Evolutionary conservation across 1,140 invertebrate genomes (phyloP), one percentile per base, ranked within the genome.

Genomic region (Penaeus chinensis): DNA sequence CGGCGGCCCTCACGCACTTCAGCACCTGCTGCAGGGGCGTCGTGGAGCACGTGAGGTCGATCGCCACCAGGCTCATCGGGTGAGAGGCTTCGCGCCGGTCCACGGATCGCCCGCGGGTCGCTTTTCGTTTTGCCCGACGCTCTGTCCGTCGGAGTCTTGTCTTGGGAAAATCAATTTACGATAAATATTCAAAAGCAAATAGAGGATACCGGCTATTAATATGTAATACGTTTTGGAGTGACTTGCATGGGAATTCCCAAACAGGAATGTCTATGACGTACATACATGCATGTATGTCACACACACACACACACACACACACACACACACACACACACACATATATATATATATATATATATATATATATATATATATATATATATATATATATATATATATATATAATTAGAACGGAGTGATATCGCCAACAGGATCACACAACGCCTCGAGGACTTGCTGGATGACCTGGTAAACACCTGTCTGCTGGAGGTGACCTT

Each of bases 1-100:
- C 89, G 19, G 89, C 87, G 11, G 86, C 89, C 8, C 82, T 90
- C 3, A 85, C 84, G 54, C 87, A 90, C 74, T 90, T 90, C 81
- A 89, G 89, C 47, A 69, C 79, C 10, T 84, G 79, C 24, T 85
- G 81, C 79, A 88, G 84, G 66, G 85, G 83, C 54, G 87, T 88
- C 80, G 82, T 90, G 22, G 87, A 89, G 19, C 89, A 90, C 60
- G 87, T 90, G 24, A 82, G 79, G 32, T 84, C 84, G 4, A 78
- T 90, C 3, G 80, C 87, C 22, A 80, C 77, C 47, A 89, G 85
- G 27, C 83, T 89, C 54, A 85, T 89, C 42, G 85, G 84, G 85
- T 87, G 42, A 42, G 60, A 20, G 16, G 18, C n/a, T 7, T 18
- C 71, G 42, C 71, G 11, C 54, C 54, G 54, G 5, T 54, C 54